phyloP scores from a whole-genome alignment of 2,888 invertebrate species.

The Acanthosoma haemorrhoidale region DNA sequence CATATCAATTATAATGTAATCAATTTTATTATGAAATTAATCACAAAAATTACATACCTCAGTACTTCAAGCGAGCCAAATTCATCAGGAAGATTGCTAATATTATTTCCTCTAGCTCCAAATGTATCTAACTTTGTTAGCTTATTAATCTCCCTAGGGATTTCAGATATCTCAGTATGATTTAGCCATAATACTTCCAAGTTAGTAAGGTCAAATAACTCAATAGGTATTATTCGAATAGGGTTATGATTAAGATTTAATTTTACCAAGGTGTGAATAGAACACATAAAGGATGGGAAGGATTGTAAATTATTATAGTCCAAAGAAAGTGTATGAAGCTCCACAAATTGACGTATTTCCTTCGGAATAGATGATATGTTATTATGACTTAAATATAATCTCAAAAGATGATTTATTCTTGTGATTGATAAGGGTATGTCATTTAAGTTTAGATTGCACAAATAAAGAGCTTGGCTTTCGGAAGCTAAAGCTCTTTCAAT shows the following conservation, averaged over 20 bases:
- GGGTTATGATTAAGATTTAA: constrained; percentile 27
- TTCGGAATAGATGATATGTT: constrained; percentile 12
- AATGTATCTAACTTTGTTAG: constrained; percentile 26
- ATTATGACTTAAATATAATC: constrained; percentile 23
- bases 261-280: constrained; percentile 13
- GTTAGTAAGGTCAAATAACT: constrained; percentile 7
- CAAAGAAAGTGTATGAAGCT: constrained; percentile 11
- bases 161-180: constrained; percentile 18
- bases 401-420: background rate
- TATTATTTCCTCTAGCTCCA: constrained; percentile 26
- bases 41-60: background rate
- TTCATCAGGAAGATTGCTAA: constrained; percentile 14
- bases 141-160: constrained; percentile 7
- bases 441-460: constrained; percentile 21
- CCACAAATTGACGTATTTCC: background rate
- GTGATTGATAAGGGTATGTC: constrained; percentile 25
- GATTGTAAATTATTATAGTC: constrained; percentile 24
- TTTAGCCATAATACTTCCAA: constrained; percentile 26
- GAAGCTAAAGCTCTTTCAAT: constrained; percentile 23
- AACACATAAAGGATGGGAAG: background rate
- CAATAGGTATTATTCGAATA: constrained; percentile 3
- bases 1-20: no score
- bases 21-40: background rate
- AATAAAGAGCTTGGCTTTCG: background rate
- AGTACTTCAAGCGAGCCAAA: constrained; percentile 24